Percentiles rank a stretch among this genome's conserved stretches.
These are phyloP conservation scores for Parotocinclus haroldoi DNA, from an alignment of 2,797 vertebrate genomes.

Conservation along the genomic window DNA sequence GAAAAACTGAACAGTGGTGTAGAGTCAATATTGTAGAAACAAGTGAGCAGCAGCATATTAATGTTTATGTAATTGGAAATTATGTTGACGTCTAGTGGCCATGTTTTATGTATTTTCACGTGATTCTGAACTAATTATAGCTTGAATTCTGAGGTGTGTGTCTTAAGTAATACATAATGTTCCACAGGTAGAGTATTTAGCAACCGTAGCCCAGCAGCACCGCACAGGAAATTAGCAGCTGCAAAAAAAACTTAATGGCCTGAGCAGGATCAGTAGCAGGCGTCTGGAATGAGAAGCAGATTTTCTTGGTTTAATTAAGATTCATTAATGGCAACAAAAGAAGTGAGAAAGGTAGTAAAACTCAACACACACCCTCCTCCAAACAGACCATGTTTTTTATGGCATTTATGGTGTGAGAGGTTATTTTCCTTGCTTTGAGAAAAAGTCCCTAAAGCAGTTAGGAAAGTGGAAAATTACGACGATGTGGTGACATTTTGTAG, in stretches of 20 bases:
- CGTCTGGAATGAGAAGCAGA: slow-evolving; percentile 6
- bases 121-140: too few species aligned
- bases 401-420: not conserved
- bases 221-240: not conserved
- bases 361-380: slow-evolving; percentile 1
- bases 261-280: slow-evolving; percentile 18
- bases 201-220: too few species aligned
- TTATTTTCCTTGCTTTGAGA: not conserved
- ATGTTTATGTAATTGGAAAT: too few species aligned
- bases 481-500: not conserved
- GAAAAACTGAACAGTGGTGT: too few species aligned
- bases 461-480: not conserved
- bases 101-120: too few species aligned
- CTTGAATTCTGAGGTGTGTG: too few species aligned
- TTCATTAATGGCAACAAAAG: slow-evolving; percentile 23
- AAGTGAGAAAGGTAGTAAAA: slow-evolving; percentile 10
- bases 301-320: slow-evolving; percentile 17
- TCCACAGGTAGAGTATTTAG: too few species aligned
- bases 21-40: too few species aligned
- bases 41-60: too few species aligned
- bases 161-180: too few species aligned
- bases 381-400: not conserved
- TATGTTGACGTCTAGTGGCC: too few species aligned
- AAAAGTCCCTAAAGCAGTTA: not conserved
- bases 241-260: slow-evolving; percentile 7